Conservation (phyloP, 2,113 vertebrate genomes). For the Tachuris rubrigastra region DNA sequence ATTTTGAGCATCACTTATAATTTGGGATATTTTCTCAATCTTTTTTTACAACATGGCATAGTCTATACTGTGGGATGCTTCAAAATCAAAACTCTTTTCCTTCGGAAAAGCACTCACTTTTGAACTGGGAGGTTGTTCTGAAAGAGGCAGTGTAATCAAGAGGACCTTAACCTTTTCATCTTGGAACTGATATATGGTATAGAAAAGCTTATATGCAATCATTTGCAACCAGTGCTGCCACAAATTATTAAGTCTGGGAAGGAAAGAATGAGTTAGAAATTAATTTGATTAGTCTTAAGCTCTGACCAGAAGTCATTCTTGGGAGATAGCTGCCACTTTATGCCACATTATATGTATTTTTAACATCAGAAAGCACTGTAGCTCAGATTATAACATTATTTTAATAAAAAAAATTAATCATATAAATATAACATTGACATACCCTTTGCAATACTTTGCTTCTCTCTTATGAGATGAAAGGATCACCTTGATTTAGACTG, state of each 20-base stretch:
- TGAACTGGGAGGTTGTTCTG: neutral
- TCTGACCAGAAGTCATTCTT: neutral
- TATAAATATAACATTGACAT: neutral
- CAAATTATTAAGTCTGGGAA: neutral
- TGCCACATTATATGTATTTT: neutral
- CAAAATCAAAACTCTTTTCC: neutral
- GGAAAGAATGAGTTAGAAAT: neutral
- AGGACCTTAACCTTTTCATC: neutral
- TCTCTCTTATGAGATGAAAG: neutral
- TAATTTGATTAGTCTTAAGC: neutral
- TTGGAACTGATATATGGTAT: neutral
- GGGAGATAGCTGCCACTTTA: neutral
- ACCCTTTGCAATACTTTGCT: neutral
- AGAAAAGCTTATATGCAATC: neutral
- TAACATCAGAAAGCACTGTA: neutral
- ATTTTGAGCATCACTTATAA: neutral
- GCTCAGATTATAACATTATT: neutral
- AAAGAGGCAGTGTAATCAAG: neutral
- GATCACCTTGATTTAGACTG: neutral
- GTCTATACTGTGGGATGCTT: neutral
- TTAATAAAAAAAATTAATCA: neutral
- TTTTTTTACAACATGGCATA: neutral
- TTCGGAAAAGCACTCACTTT: neutral
- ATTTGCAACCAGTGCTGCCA: neutral
- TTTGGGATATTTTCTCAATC: neutral